These are phyloP conservation scores for Ectropis crepuscularia DNA, from an alignment of 2,888 invertebrate species.

Conservation along the genomic window DNA sequence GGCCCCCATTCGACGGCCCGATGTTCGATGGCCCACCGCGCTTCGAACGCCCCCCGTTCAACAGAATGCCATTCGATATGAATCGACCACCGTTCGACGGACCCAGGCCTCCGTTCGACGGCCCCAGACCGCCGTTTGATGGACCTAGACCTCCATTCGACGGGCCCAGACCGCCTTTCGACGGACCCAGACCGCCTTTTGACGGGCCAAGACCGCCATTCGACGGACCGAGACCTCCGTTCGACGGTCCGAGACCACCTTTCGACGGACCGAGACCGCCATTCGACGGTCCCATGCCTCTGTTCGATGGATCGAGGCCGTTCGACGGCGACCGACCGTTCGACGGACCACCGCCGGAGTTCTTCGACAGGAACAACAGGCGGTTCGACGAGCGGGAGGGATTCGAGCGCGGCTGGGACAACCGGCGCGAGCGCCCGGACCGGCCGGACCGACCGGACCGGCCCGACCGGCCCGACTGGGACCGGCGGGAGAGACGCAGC, in stretches of 20 bases:
- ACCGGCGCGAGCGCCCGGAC: slow-evolving; percentile 53
- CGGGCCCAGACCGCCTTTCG: slow-evolving; percentile 59
- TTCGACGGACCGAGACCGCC: slow-evolving; percentile 56
- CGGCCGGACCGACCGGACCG: slow-evolving; percentile 52
- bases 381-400: slow-evolving; percentile 74
- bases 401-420: slow-evolving; percentile 69
- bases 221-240: slow-evolving; percentile 58
- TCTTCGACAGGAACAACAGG: slow-evolving; percentile 71
- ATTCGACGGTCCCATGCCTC: slow-evolving; percentile 58
- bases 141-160: slow-evolving; percentile 57
- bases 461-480: slow-evolving; percentile 49
- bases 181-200: slow-evolving; percentile 56
- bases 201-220: slow-evolving; percentile 55
- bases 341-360: slow-evolving; percentile 66
- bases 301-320: slow-evolving; percentile 59
- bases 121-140: slow-evolving; percentile 49
- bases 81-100: slow-evolving; percentile 51
- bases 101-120: slow-evolving; percentile 59
- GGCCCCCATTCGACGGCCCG: slow-evolving; percentile 57
- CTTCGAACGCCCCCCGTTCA: slow-evolving; percentile 58
- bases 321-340: slow-evolving; percentile 61
- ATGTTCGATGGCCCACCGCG: slow-evolving; percentile 60
- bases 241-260: slow-evolving; percentile 54
- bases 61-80: slow-evolving; percentile 62
- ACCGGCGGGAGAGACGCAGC: slow-evolving; percentile 35